These are phyloP conservation scores for Agrotis puta DNA, from an alignment of 2,888 invertebrate genomes.

Conservation along the genomic window DNA sequence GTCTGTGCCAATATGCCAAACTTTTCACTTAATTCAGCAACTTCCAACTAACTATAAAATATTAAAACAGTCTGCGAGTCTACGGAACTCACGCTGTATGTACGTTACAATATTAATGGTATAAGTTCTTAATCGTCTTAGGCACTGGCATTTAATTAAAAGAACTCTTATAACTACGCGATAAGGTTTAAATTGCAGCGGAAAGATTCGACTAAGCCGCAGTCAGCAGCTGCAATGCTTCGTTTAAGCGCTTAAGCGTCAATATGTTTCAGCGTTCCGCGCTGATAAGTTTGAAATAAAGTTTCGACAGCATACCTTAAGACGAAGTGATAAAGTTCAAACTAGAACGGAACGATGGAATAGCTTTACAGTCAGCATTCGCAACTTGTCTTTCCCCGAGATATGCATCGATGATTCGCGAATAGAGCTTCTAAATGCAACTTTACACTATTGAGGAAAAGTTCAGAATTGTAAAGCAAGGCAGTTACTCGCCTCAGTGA, in stretches of 20 bases:
- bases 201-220: slow-evolving; percentile 30
- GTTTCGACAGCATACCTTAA: slow-evolving; percentile 44
- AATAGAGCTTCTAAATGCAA: slow-evolving; percentile 8
- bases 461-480: slow-evolving; percentile 13
- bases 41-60: slow-evolving; percentile 41
- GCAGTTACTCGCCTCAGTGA: slow-evolving; percentile 25
- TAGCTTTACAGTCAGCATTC: slow-evolving; percentile 22
- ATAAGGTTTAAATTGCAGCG: slow-evolving; percentile 43
- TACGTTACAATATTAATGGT: slow-evolving; percentile 58
- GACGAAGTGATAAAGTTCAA: slow-evolving; percentile 48
- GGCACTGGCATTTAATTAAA: slow-evolving; percentile 13
- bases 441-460: slow-evolving; percentile 8
- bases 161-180: slow-evolving; percentile 10
- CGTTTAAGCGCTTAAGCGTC: slow-evolving; percentile 58
- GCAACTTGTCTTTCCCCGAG: slow-evolving; percentile 30
- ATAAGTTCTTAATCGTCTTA: slow-evolving; percentile 52
- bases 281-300: slow-evolving; percentile 38
- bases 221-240: slow-evolving; percentile 58
- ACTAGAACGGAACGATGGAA: slow-evolving; percentile 23
- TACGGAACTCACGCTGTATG: slow-evolving; percentile 19
- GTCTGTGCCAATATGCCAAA: slow-evolving; percentile 18
- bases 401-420: slow-evolving; percentile 49
- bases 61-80: slow-evolving; percentile 38
- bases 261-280: slow-evolving; percentile 53
- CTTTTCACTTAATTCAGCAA: slow-evolving; percentile 36